phyloP scores from a whole-genome alignment of 2,113 vertebrate species.

The Oxygymnocypris stewartii region DNA sequence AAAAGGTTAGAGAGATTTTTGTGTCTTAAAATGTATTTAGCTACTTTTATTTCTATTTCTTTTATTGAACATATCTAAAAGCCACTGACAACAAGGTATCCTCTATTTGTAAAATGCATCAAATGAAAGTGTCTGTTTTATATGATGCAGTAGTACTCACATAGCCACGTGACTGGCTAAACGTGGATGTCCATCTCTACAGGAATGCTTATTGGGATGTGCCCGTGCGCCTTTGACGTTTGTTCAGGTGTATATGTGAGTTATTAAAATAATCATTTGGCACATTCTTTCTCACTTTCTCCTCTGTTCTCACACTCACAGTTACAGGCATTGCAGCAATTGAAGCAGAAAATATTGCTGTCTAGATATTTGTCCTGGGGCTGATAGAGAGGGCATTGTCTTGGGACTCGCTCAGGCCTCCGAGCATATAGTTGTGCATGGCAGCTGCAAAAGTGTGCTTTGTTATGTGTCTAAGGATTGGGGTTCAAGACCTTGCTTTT shows the following conservation, averaged over 20 bases:
- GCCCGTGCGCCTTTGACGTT: conserved; percentile 87
- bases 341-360: conserved; percentile 94
- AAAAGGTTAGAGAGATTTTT: neutral
- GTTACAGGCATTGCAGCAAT: conserved; percentile 82
- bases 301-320: conserved; percentile 51
- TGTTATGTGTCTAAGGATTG: conserved; percentile 92
- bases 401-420: conserved; percentile 88
- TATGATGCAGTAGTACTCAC: neutral
- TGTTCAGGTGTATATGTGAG: conserved; percentile 96
- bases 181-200: conserved; percentile 33
- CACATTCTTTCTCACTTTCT: conserved; percentile 70
- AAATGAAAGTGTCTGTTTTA: neutral
- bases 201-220: conserved; percentile 82
- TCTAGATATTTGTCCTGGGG: conserved; percentile 95
- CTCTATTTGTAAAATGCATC: neutral
- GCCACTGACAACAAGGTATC: neutral
- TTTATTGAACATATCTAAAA: neutral
- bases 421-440: conserved; percentile 83
- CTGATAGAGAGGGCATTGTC: conserved; percentile 91
- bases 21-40: neutral
- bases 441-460: conserved; percentile 90
- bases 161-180: neutral
- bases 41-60: neutral
- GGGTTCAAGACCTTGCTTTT: conserved; percentile 89
- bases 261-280: conserved; percentile 97